Evolutionary conservation across 2,113 vertebrate species (phyloP).

Genomic region (Lophura nycthemera): DNA sequence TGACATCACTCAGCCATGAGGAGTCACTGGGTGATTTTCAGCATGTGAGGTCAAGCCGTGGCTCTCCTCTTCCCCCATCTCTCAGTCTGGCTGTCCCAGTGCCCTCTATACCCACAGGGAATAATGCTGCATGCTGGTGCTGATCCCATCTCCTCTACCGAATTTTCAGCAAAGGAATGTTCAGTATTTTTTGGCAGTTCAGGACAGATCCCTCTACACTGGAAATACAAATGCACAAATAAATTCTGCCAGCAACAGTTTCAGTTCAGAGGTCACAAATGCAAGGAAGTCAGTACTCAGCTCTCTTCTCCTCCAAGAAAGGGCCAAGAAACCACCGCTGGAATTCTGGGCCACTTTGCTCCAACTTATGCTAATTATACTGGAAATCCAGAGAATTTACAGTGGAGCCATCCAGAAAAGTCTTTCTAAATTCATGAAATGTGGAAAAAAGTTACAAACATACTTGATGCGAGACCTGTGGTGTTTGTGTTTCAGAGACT

Average conservation of each 20-base stretch:
- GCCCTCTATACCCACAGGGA: background rate
- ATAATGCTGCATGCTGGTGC: background rate
- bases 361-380: background rate
- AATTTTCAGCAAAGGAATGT: background rate
- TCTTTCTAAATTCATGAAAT: background rate
- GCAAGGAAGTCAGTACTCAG: background rate
- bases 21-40: background rate
- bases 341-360: background rate
- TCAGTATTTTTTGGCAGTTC: background rate
- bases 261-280: background rate
- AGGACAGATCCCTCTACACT: background rate
- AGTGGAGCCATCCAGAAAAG: background rate
- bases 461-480: background rate
- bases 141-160: background rate
- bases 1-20: background rate
- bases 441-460: background rate
- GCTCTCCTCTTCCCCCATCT: background rate
- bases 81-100: fast-evolving
- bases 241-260: background rate
- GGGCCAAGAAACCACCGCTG: background rate
- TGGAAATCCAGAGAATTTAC: background rate
- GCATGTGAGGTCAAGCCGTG: background rate
- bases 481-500: background rate
- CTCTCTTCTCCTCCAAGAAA: background rate
- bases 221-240: background rate